Evolutionary conservation across 2,888 invertebrate species (phyloP).

Genomic region (Augochlorella aurata): DNA sequence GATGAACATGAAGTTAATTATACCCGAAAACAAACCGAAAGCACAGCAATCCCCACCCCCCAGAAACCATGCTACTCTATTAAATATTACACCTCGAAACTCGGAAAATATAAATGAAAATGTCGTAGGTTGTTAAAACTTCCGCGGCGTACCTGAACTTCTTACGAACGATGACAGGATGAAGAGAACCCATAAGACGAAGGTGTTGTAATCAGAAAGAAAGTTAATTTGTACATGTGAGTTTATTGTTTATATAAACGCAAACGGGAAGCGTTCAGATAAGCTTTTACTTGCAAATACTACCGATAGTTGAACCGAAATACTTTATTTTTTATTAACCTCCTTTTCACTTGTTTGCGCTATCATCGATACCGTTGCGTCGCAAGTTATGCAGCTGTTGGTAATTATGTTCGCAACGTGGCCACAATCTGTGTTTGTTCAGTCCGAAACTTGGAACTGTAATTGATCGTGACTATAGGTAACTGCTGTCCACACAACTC

Average conservation of each 20-base stretch:
- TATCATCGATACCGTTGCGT: neutral
- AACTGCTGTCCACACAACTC: neutral
- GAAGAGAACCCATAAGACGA: neutral
- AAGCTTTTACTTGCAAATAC: neutral
- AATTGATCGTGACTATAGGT: neutral
- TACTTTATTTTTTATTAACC: neutral
- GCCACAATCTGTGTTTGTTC: neutral
- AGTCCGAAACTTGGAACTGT: neutral
- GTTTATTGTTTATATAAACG: neutral
- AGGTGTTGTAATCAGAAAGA: neutral
- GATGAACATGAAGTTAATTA: too few species aligned
- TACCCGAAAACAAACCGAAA: too few species aligned
- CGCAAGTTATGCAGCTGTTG: too few species aligned
- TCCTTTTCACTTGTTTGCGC: neutral
- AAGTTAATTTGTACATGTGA: neutral
- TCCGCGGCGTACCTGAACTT: conserved; percentile 65
- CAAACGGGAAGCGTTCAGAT: neutral
- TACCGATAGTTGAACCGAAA: neutral
- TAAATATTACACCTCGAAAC: neutral
- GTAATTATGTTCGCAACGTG: neutral
- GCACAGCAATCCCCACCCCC: too few species aligned
- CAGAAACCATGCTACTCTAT: too few species aligned
- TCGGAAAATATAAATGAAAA: neutral
- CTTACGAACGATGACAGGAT: conserved; percentile 48
- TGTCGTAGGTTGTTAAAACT: conserved; percentile 59